A percentile compares a stretch with the other conserved stretches of the same genome.
Evolutionary conservation across 2,113 vertebrate species (phyloP).

Genomic region (Tenebrosternarchus preto): DNA sequence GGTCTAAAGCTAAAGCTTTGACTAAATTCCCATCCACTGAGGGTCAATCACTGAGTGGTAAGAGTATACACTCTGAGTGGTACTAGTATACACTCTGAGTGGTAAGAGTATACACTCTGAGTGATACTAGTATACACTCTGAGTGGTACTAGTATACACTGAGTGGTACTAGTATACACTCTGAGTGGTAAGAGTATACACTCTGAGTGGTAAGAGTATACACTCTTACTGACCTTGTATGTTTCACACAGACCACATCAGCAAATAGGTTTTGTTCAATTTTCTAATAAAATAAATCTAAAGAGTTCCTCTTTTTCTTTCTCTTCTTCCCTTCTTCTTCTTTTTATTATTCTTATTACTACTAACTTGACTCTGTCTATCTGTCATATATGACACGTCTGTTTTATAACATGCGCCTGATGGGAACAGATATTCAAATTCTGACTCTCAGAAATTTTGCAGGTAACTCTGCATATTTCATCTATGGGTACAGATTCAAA

Average conservation of each 20-base stretch:
- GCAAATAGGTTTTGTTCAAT: background rate
- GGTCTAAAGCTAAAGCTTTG: conserved; percentile 22
- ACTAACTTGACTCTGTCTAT: conserved; percentile 47
- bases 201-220: background rate
- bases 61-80: too few species aligned
- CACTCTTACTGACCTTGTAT: conserved; percentile 28
- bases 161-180: too few species aligned
- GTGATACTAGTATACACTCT: conserved; percentile 7
- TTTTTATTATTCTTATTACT: conserved; percentile 11
- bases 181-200: conserved; percentile 12
- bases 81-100: too few species aligned
- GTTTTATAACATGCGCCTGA: conserved; percentile 15
- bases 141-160: too few species aligned
- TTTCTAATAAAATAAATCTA: too few species aligned
- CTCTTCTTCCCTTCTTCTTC: too few species aligned
- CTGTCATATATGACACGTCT: too few species aligned
- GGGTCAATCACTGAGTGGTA: too few species aligned
- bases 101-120: conserved; percentile 3
- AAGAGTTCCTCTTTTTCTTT: too few species aligned
- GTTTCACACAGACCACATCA: conserved; percentile 5
- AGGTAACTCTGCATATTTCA: too few species aligned
- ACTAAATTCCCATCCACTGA: too few species aligned
- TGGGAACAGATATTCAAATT: conserved; percentile 13
- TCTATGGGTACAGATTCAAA: too few species aligned
- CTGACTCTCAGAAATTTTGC: background rate